These are phyloP conservation scores for Pseudocheirus occidentalis DNA, from an alignment of 2,797 vertebrate genomes.

Conservation along the genomic window DNA sequence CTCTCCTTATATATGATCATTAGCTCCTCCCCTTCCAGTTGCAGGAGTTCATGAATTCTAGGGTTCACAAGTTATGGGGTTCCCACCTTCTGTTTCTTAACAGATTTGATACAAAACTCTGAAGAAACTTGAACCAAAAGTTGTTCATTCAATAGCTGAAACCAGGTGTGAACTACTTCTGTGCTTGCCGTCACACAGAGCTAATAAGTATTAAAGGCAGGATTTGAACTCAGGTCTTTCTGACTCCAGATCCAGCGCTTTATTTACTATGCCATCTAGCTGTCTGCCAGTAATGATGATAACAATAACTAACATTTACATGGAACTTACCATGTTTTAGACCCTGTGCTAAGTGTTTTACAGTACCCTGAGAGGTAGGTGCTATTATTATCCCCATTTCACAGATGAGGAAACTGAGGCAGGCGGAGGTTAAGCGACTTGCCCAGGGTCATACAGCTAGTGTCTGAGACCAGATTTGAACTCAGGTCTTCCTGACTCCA, in stretches of 20 bases:
- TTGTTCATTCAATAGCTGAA: too few species aligned
- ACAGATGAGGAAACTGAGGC: background rate
- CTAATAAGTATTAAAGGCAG: background rate
- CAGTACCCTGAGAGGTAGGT: background rate
- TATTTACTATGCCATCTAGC: background rate
- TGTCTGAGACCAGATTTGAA: background rate
- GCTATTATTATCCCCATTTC: background rate
- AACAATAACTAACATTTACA: background rate
- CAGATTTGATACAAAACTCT: too few species aligned
- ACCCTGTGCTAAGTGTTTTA: background rate
- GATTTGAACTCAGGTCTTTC: background rate
- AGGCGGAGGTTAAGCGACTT: background rate
- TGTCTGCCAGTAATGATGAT: background rate
- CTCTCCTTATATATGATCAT: too few species aligned
- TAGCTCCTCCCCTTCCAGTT: too few species aligned
- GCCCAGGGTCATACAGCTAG: background rate
- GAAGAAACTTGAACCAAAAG: too few species aligned
- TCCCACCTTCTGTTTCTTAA: too few species aligned
- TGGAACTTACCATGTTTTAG: background rate
- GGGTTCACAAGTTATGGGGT: too few species aligned
- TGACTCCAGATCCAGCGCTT: background rate
- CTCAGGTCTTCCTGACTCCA: background rate
- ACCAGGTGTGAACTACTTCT: too few species aligned
- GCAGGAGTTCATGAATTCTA: too few species aligned
- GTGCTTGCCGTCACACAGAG: background rate